phyloP scores from a whole-genome alignment of 2,113 vertebrate genomes.

The Syrmaticus mikado region DNA sequence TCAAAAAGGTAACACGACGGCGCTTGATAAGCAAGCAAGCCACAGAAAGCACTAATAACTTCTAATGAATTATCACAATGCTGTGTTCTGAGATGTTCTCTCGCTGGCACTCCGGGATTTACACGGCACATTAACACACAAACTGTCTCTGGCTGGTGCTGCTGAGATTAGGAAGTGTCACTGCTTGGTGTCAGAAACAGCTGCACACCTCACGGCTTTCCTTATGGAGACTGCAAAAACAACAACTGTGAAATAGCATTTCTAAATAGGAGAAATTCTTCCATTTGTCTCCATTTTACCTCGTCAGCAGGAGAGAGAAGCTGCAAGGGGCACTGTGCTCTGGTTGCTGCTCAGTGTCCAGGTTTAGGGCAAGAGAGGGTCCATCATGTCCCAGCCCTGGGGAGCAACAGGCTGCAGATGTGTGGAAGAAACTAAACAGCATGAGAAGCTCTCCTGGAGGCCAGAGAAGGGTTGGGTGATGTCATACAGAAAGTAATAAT shows the following conservation, averaged over 20 bases:
- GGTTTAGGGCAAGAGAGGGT: not conserved
- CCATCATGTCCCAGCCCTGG: not conserved
- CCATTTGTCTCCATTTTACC: not conserved
- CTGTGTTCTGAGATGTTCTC: not conserved
- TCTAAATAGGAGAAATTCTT: not conserved
- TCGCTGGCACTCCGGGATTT: not conserved
- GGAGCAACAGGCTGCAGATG: not conserved
- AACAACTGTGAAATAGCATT: not conserved
- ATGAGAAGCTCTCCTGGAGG: not conserved
- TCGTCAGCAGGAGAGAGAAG: not conserved
- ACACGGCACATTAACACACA: not conserved
- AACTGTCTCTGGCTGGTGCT: not conserved
- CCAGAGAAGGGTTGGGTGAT: not conserved
- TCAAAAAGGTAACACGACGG: slow-evolving; percentile 55
- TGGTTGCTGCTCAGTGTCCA: not conserved
- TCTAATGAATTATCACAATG: slow-evolving; percentile 20
- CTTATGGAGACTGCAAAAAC: not conserved
- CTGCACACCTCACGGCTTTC: not conserved
- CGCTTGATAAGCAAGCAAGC: slow-evolving; percentile 19
- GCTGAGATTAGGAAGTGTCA: not conserved
- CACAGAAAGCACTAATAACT: slow-evolving; percentile 19
- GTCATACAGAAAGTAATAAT: not conserved
- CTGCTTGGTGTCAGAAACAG: not conserved
- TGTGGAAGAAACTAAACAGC: not conserved
- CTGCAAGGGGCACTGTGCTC: not conserved